Evolutionary conservation across 2,888 invertebrate species (phyloP).

Genomic region (Eupithecia subfuscata): DNA sequence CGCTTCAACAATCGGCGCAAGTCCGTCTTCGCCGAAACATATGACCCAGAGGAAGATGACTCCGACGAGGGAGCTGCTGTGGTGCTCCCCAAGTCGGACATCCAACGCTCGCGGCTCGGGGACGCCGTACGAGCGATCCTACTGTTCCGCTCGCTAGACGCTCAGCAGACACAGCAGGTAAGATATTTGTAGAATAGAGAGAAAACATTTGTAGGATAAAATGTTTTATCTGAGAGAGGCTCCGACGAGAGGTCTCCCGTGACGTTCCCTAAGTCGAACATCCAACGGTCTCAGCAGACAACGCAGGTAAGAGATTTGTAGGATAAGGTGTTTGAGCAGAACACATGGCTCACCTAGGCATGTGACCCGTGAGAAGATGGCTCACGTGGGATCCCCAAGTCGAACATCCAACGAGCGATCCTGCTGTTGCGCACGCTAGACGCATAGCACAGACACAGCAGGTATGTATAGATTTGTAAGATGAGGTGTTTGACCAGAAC

Average conservation of each 20-base stretch:
- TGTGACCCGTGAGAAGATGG: conserved; percentile 98
- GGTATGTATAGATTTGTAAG: no score
- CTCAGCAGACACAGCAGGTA: conserved; percentile 95
- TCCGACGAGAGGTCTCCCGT: conserved; percentile 91
- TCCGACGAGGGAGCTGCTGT: conserved; percentile 92
- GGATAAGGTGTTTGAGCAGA: background rate
- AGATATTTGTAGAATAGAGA: background rate
- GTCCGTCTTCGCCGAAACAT: conserved; percentile 98
- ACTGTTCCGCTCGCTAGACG: conserved; percentile 96
- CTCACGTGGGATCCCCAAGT: conserved; percentile 95
- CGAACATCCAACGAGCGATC: conserved; percentile 95
- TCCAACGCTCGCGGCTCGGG: conserved; percentile 94
- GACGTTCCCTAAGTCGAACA: conserved; percentile 74
- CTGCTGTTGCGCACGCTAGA: conserved; percentile 97
- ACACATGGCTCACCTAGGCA: conserved; percentile 90
- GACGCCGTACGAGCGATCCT: conserved; percentile 95
- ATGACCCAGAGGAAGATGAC: conserved; percentile 98
- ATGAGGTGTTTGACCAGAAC: no score
- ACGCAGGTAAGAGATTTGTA: conserved; percentile 84
- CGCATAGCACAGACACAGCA: no score
- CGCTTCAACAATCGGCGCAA: conserved; percentile 93
- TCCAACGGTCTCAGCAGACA: no score
- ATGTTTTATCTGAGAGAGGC: background rate
- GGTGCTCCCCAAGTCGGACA: conserved; percentile 97
- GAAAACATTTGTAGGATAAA: background rate